Evolutionary conservation across 1,140 invertebrate genomes (phyloP), one percentile per base, ranked within the genome.

Genomic region (Zaprionus africanus): DNA sequence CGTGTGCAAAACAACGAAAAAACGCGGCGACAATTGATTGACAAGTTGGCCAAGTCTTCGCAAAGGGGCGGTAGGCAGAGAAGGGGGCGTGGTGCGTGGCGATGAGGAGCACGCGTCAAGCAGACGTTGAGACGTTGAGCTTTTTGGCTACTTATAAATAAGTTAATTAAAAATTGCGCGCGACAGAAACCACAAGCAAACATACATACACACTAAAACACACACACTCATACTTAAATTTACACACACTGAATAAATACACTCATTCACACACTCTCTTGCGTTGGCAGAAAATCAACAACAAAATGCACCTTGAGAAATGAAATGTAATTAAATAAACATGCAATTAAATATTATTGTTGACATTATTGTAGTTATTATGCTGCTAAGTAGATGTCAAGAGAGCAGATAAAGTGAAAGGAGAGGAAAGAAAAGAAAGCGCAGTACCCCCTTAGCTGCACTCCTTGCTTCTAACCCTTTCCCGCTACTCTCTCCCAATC

Each of bases 131-230:
- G 36, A 7, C 57, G 57, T 46, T 56, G 65, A 74, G 65, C 49
- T 62, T 74, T 74, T 61, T 49, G 58, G 34, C 38, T 28, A 70
- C 73, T 64, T 79, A 81, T 76, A 88, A 88, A 79, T 81, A 88
- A 88, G 84, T 88, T 88, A 84, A 88, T 88, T 88, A 90, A 88
- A 84, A 88, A 90, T 57, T 84, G 65, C 66, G 41, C 38, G n/a
- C 67, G 59, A 72, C 69, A 41, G 41, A 49, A 71, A 36, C 17
- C 38, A 65, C 19, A 66, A 26, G 46, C 58, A 65, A 46, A 34
- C 19, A 54, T 7, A 31, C 26, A 26, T 6, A 31, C 22, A n/a
- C n/a, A n/a, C n/a, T n/a, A n/a, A 34, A 13, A 34, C 41, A 67
- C 22, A 64, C 19, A 43, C 59, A 66, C 51, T 24, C 17, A 57